Evolutionary conservation across 2,113 vertebrate species (phyloP).

Genomic region (Lamprotornis superbus): DNA sequence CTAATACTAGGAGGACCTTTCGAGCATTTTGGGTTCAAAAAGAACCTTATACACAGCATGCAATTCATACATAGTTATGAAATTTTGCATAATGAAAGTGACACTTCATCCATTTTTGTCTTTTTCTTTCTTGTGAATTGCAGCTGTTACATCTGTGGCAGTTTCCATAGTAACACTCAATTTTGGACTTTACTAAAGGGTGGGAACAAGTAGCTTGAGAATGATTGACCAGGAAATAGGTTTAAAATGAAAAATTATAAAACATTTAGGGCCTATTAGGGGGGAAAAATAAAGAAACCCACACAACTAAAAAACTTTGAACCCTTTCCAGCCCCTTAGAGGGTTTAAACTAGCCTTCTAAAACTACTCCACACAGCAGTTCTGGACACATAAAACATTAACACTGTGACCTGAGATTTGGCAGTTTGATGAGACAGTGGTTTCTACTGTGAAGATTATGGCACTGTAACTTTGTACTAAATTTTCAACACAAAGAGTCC

Average conservation of each 20-base stretch:
- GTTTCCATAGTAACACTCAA: conserved; percentile 67
- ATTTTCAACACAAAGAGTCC: not conserved
- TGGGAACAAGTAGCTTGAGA: not conserved
- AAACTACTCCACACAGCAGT: not conserved
- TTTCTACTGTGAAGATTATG: not conserved
- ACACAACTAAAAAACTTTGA: not conserved
- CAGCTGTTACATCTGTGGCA: conserved; percentile 48
- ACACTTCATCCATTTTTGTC: conserved; percentile 24
- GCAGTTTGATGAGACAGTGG: not conserved
- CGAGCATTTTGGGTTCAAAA: not conserved
- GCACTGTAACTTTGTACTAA: not conserved
- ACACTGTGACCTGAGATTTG: not conserved
- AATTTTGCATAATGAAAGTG: conserved; percentile 41
- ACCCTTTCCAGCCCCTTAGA: not conserved
- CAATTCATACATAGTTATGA: conserved; percentile 4
- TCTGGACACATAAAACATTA: not conserved
- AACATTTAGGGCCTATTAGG: not conserved
- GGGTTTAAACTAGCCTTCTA: not conserved
- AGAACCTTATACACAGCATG: not conserved
- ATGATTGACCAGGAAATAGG: conserved; percentile 27
- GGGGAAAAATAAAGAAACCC: rapidly evolving
- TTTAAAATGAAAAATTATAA: conserved; percentile 37
- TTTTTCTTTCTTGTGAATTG: conserved; percentile 44
- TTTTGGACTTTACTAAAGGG: conserved; percentile 48
- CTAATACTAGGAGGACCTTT: not conserved